Evolutionary conservation across 2,797 vertebrate genomes (phyloP), one percentile per base, ranked within the genome.

Genomic region (Hippoglossus hippoglossus): DNA sequence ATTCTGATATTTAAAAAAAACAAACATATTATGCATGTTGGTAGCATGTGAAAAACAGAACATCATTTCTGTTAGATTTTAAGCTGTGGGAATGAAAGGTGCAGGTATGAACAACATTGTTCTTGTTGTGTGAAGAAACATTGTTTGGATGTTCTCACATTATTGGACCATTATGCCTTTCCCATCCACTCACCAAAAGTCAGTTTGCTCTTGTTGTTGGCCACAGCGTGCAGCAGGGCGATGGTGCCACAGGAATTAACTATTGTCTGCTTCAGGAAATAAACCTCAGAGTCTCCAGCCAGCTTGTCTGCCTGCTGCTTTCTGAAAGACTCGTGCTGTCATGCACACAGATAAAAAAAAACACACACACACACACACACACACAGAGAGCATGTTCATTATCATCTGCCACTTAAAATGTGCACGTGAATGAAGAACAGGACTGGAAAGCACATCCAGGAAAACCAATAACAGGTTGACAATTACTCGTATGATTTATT

Each of bases 231-330:
- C 59, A 99, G 93, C 81, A 99, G 88, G 7, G 96, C 98, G 2
- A 99, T 89, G n/a, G 98, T 98, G 6, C 97, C 98, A 65, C 98
- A 99, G 4, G 97, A 97, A 93, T 99, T 99, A 50, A 91, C 94
- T 7, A 96, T 94, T 0, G 95, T 96, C 94, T 99, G 98, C 88
- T 96, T 98, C 91, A 99, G 82, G 89, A 99, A 99, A 89, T 98
- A 99, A 15, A 97, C 90, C 25, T 94, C 94, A n/a, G 95, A 82
- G 50, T 87, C 92, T 13, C 82, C 93, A 41, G 92, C 93, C 70
- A 97, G 89, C 68, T 96, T 94, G 75, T 94, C 95, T 2, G 92
- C 91, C 90, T 99, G 98, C 67, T 96, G 94, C 85, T 96, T 88
- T 74, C 98, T 96, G 90, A 97, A 97, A 68, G 94, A 94, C 86